Percentiles rank a stretch among this genome's conserved stretches.
phyloP scores from a whole-genome alignment of 1,140 invertebrate species.

The Aricia agestis region DNA sequence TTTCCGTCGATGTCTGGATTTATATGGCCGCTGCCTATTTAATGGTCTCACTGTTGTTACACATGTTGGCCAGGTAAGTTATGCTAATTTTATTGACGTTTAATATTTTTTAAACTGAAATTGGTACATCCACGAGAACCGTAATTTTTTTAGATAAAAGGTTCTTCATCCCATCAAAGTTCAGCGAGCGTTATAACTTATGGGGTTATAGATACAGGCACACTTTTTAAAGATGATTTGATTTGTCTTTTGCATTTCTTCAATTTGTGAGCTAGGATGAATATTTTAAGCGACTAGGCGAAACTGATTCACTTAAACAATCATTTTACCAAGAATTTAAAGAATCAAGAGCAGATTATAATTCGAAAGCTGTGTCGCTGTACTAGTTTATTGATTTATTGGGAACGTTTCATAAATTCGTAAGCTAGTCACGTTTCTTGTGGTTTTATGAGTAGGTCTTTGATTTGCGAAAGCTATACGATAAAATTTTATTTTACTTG shows the following conservation, averaged over 20 bases:
- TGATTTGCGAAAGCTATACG: not conserved
- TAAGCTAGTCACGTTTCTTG: not conserved
- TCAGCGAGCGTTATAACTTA: too few relatives aligned
- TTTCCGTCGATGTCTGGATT: constrained; percentile 94
- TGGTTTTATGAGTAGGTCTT: not conserved
- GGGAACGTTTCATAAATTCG: not conserved
- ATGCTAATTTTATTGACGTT: not conserved
- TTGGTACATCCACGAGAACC: too few relatives aligned
- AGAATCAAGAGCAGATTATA: not conserved
- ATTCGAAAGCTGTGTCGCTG: not conserved
- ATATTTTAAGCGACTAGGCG: too few relatives aligned
- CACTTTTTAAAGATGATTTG: too few relatives aligned
- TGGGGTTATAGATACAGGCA: too few relatives aligned
- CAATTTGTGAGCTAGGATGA: too few relatives aligned
- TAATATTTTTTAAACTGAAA: too few relatives aligned
- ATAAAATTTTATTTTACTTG: not conserved
- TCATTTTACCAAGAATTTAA: not conserved
- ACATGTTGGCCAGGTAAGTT: constrained; percentile 85
- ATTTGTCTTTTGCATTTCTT: too few relatives aligned
- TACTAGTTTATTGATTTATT: constrained; percentile 4
- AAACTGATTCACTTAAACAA: too few relatives aligned
- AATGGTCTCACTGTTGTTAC: constrained; percentile 90
- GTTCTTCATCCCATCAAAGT: too few relatives aligned
- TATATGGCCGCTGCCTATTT: constrained; percentile 93
- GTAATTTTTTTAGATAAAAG: too few relatives aligned